phyloP scores from a whole-genome alignment of 2,113 vertebrate species.

The Meleagris gallopavo region DNA sequence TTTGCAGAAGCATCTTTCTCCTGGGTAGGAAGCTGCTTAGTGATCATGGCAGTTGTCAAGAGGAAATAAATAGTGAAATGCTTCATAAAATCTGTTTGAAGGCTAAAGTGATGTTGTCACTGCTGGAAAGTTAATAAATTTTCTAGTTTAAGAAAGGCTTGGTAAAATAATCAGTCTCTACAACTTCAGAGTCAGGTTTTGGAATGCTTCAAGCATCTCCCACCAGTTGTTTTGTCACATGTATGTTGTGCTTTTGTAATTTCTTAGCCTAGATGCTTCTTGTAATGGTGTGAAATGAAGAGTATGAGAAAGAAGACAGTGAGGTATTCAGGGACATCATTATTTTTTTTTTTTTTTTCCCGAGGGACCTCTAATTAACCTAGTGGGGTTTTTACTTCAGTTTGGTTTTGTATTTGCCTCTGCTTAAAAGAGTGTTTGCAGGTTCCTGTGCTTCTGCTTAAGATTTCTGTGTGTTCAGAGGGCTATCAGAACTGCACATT shows the following conservation, averaged over 20 bases:
- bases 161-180: background rate
- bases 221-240: background rate
- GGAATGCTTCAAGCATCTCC: background rate
- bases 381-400: background rate
- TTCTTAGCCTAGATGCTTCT: background rate
- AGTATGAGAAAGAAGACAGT: background rate
- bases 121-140: background rate
- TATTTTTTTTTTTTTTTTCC: background rate
- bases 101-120: background rate
- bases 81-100: background rate
- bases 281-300: background rate
- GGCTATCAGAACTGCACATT: background rate
- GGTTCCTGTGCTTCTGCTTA: rapidly evolving
- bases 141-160: background rate
- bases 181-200: background rate
- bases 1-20: background rate
- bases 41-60: background rate
- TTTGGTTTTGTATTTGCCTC: background rate
- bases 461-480: background rate
- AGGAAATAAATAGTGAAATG: background rate
- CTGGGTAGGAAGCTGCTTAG: background rate
- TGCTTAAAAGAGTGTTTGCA: background rate
- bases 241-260: background rate
- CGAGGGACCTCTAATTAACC: background rate
- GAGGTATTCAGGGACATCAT: background rate